These are phyloP conservation scores for Fragum whitleyi DNA, from an alignment of 2,888 invertebrate genomes.

Conservation along the genomic window DNA sequence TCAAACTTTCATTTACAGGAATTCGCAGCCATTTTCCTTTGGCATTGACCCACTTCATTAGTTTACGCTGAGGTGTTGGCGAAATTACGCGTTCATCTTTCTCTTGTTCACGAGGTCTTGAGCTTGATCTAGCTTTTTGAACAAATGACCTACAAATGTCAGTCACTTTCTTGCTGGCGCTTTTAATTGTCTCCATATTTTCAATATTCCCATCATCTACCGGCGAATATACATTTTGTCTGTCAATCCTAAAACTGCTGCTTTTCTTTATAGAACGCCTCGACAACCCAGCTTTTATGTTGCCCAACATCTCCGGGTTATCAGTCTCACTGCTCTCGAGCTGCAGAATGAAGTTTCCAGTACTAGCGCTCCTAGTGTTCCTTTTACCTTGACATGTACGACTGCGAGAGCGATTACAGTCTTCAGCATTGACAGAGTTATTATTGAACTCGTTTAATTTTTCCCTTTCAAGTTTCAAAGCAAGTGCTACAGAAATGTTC, in stretches of 20 bases:
- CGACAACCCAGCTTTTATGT: slow-evolving; percentile 1
- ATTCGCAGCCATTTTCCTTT: slow-evolving; percentile 61
- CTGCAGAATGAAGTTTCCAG: slow-evolving; percentile 2
- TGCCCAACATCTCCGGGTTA: neutral
- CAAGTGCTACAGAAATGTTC: slow-evolving; percentile 56
- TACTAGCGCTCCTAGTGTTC: slow-evolving; percentile 17
- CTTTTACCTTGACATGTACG: slow-evolving; percentile 9
- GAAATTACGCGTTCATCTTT: slow-evolving; percentile 29
- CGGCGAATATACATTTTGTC: slow-evolving; percentile 33
- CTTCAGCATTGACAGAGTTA: neutral
- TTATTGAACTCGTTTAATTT: slow-evolving; percentile 20
- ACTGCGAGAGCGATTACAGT: slow-evolving; percentile 2
- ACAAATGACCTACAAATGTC: slow-evolving; percentile 70
- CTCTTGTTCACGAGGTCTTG: slow-evolving; percentile 11
- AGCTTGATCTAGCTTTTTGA: slow-evolving; percentile 53
- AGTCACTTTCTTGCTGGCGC: slow-evolving; percentile 55
- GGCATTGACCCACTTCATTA: slow-evolving; percentile 61
- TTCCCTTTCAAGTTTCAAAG: slow-evolving; percentile 44
- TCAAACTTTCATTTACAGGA: slow-evolving; percentile 33
- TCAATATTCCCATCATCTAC: neutral
- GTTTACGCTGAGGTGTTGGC: slow-evolving; percentile 52
- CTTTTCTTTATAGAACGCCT: slow-evolving; percentile 43
- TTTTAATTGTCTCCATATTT: slow-evolving; percentile 19
- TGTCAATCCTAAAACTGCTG: slow-evolving; percentile 53
- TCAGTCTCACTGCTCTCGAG: slow-evolving; percentile 6